Percentiles rank a stretch among this genome's conserved stretches.
Evolutionary conservation across 2,113 vertebrate species (phyloP).

Genomic region (Sclerurus mexicanus): DNA sequence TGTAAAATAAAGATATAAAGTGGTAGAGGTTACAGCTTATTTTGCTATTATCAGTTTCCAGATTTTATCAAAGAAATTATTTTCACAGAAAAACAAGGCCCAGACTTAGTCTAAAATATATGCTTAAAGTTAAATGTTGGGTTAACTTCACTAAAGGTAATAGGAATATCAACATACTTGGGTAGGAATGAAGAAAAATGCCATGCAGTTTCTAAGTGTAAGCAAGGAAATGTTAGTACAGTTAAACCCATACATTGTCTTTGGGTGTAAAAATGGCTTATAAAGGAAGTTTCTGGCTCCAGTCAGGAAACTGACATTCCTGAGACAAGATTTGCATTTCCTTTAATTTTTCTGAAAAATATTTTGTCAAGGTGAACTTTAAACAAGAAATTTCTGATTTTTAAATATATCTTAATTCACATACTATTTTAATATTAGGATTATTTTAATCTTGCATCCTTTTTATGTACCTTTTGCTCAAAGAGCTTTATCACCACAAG

Average conservation of each 20-base stretch:
- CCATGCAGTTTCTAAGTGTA: neutral
- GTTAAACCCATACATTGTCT: accelerated
- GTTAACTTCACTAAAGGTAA: neutral
- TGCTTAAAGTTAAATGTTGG: neutral
- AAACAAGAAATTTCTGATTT: neutral
- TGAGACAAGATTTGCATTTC: neutral
- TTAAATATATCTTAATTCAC: neutral
- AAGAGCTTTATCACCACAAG: neutral
- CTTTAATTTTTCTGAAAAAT: neutral
- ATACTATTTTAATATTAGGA: neutral
- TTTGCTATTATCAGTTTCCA: neutral
- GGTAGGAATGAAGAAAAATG: neutral
- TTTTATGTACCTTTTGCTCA: neutral
- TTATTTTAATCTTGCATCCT: neutral
- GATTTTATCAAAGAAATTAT: neutral
- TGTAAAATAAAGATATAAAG: neutral
- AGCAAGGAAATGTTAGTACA: neutral
- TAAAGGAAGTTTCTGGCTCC: neutral
- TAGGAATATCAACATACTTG: neutral
- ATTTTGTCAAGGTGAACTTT: neutral
- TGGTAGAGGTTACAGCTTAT: neutral
- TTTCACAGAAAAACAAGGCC: neutral
- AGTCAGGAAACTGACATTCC: neutral
- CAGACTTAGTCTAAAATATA: neutral
- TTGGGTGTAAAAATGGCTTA: neutral